Percentiles rank a stretch among this genome's conserved stretches.
Conservation (phyloP, 53 echinoderm and acorn worm species). For the Paracentrotus lividus region DNA sequence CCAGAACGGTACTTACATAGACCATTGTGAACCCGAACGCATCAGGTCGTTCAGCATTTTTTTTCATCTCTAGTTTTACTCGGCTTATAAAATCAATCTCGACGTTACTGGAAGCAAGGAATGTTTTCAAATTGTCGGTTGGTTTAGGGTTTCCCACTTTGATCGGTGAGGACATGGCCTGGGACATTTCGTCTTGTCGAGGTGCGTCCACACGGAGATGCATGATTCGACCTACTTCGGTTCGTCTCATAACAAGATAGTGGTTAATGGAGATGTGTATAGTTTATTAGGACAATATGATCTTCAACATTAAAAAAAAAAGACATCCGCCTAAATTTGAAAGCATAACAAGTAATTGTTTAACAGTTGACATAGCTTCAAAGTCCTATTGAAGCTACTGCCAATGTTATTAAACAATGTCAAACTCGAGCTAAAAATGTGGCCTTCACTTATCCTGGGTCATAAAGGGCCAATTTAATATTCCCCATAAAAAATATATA, state of each 20-base stretch:
- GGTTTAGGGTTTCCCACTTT: conserved; percentile 30
- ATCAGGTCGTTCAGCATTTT: neutral
- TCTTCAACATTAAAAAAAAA: no score
- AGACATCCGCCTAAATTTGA: neutral
- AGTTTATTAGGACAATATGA: no score
- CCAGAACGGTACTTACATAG: neutral
- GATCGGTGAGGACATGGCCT: conserved; percentile 28
- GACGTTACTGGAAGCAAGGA: conserved; percentile 37
- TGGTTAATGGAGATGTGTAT: neutral
- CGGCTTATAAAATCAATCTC: conserved; percentile 35
- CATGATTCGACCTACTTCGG: neutral
- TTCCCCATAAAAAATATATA: no score
- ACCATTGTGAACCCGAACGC: neutral
- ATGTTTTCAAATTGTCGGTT: conserved; percentile 56
- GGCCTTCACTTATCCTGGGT: no score
- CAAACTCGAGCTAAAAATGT: no score
- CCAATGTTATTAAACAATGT: neutral
- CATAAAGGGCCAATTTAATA: no score
- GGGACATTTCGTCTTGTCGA: conserved; percentile 9
- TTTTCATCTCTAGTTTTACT: neutral
- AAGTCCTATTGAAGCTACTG: neutral
- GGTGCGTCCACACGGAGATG: neutral
- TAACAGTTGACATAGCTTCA: neutral
- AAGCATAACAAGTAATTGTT: neutral
- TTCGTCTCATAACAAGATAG: neutral